Base-by-base conservation (phyloP, 2,888 invertebrate genomes). In the Mythimna loreyi region DNA sequence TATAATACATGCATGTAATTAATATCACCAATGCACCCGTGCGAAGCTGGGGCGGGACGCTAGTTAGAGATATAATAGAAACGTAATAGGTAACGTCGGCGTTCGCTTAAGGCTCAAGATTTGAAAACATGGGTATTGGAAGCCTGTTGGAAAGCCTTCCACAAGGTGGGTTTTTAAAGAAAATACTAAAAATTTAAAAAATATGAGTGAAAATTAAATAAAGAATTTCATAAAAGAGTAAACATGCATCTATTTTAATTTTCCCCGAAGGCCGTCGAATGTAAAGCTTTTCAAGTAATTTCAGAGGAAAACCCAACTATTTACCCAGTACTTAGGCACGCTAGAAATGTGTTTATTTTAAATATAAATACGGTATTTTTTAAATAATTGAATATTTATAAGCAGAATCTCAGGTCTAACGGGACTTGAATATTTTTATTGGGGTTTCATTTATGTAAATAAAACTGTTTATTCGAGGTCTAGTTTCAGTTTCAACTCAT, bases 251-350 rank as follows among this genome's bases (percentile, higher is more conserved):
- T 40, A 49, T 53, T 61, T 60, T 47, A 7, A 70, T 40, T 40
- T 62, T 16, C 40, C 61, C 59, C 63, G n/a, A 16, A 60, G 68
- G 5, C 40, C 40, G 21, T 60, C 6, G 2, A 68, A n/a, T 56
- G 11, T 33, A 56, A 75, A 60, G n/a, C 25, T 45, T 3, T 63
- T 21, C 16, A 36, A 43, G 33, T 62, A 57, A 67, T 67, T 63
- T 45, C 30, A 53, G 40, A 16, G 30, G 13, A 40, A 36, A 63
- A 59, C 28, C n/a, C n/a, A 40, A 45, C 23, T 6, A 23, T 45
- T 57, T 45, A 33, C 55, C 13, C 33, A 33, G 55, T 55, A 55
- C 55, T 65, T 50, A 40, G 40, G 40, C 4, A 16, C 21, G 11
- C 43, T 49, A n/a, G 8, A 56, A 72, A 71, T 55, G 25, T 28